Base-by-base conservation (phyloP, 2,888 invertebrate genomes). In the Patella caerulea region DNA sequence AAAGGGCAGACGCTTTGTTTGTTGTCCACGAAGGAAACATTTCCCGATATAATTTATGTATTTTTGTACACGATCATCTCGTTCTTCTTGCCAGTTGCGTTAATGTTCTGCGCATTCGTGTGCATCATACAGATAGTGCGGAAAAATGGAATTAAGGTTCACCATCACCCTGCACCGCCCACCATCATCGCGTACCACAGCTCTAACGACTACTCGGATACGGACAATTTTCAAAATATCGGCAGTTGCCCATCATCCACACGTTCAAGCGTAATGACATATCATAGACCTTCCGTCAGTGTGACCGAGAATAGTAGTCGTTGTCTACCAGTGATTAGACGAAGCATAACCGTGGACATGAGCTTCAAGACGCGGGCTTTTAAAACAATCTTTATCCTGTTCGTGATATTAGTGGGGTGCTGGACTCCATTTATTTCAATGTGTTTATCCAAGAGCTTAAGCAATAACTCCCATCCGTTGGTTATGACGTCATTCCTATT, bases 361-460 rank as follows among this genome's bases (percentile, higher is more conserved):
- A 84, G 84, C 45, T 88, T 88, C 74, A 90, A 89, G 76, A 86
- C 87, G 5, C 81, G 88, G 52, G 85, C 90, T 2, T 90, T 89
- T 77, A 86, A 87, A 65, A 90, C 90, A 9, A 88, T 90, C 55
- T 71, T 88, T 14, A 82, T 88, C 15, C 76, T 90, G 12, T 90
- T 85, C 74, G 54, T 88, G 1, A 83, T 84, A 2, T 82, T 86
- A 24, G 55, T 87, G 3, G 24, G 84, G 7, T 90, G 89, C 77
- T 88, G 89, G 84, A 24, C 83, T 1, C 90, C 90, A 0, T 87
- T 86, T 75, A 82, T 84, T 24, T 70, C 87, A 0, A 78, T 83
- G 3, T 54, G 82, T 3, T 77, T 88, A 24, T 73, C 83, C 0
- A 79, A 81, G 78, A 84, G 82, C 56, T 55, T 84, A 12, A 72